These are phyloP conservation scores for Callopanchax toddi DNA, from an alignment of 2,113 vertebrate species.

Conservation along the genomic window DNA sequence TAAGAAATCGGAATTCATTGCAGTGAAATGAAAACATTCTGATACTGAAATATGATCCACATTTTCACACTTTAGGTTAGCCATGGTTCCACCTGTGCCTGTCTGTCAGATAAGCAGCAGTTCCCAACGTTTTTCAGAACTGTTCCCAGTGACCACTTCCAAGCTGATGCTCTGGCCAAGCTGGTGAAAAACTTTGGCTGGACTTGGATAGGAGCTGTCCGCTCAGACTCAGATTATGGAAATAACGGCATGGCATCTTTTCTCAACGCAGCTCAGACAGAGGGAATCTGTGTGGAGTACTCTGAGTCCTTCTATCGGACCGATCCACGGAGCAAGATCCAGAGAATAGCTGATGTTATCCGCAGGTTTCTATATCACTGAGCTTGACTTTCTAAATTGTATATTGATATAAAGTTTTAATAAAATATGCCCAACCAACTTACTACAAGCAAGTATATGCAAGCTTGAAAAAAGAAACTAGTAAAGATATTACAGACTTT, in stretches of 20 bases:
- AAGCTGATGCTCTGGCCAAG: conserved; percentile 72
- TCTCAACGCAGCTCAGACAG: conserved; percentile 49
- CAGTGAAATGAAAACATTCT: not conserved
- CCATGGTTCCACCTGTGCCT: conserved; percentile 75
- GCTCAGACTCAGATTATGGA: conserved; percentile 79
- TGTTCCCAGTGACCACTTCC: conserved; percentile 78
- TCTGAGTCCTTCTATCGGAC: conserved; percentile 63
- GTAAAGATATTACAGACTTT: too few species aligned
- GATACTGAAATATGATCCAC: conserved; percentile 4
- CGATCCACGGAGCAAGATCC: conserved; percentile 53
- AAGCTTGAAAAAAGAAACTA: too few species aligned
- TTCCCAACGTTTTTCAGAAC: conserved; percentile 78
- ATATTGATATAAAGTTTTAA: too few species aligned
- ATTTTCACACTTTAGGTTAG: conserved; percentile 68
- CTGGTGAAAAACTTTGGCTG: conserved; percentile 79
- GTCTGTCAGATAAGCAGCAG: conserved; percentile 76
- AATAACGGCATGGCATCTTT: conserved; percentile 76
- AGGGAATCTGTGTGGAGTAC: conserved; percentile 78
- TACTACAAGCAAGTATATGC: too few species aligned
- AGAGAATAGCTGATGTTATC: conserved; percentile 69
- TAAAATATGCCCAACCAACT: too few species aligned
- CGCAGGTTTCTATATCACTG: conserved; percentile 38
- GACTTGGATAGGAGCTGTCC: conserved; percentile 79
- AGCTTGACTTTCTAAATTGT: too few species aligned
- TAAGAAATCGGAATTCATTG: not conserved